A percentile compares a stretch with the other conserved stretches of the same genome.
phyloP scores from a whole-genome alignment of 2,888 invertebrate species.

The Tachina lurida region DNA sequence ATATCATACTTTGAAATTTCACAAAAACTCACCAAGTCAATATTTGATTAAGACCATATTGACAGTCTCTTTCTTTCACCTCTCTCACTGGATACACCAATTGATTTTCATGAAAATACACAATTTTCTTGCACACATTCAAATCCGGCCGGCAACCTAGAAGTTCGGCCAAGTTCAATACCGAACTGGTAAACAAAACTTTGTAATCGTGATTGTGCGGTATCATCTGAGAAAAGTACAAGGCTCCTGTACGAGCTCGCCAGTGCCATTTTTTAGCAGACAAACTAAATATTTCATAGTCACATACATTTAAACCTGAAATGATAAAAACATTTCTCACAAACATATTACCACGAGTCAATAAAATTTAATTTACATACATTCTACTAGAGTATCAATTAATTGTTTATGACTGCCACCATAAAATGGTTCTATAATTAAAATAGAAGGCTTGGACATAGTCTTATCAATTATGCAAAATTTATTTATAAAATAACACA shows the following conservation, averaged over 20 bases:
- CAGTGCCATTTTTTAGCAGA: conserved; percentile 91
- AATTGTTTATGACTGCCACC: conserved; percentile 89
- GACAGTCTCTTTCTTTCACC: conserved; percentile 88
- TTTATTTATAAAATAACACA: conserved; percentile 33
- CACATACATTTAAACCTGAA: conserved; percentile 78
- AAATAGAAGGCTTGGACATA: conserved; percentile 79
- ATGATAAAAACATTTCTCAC: conserved; percentile 7
- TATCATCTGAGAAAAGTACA: conserved; percentile 86
- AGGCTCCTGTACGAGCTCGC: conserved; percentile 87
- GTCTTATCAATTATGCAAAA: conserved; percentile 45
- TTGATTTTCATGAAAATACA: conserved; percentile 92
- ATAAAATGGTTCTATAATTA: conserved; percentile 88
- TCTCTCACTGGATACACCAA: conserved; percentile 87
- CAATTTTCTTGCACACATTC: conserved; percentile 85
- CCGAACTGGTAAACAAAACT: conserved; percentile 87
- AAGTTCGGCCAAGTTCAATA: conserved; percentile 88
- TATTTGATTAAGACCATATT: conserved; percentile 90
- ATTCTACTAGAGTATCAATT: conserved; percentile 84
- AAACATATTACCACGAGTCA: background rate
- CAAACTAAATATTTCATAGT: conserved; percentile 84
- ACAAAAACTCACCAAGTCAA: conserved; percentile 85
- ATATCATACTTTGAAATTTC: background rate
- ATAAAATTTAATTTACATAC: conserved; percentile 78
- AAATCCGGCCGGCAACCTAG: conserved; percentile 87
- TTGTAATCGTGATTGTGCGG: conserved; percentile 84